phyloP scores from a whole-genome alignment of 1,140 invertebrate genomes.

The Drosophila miranda region DNA sequence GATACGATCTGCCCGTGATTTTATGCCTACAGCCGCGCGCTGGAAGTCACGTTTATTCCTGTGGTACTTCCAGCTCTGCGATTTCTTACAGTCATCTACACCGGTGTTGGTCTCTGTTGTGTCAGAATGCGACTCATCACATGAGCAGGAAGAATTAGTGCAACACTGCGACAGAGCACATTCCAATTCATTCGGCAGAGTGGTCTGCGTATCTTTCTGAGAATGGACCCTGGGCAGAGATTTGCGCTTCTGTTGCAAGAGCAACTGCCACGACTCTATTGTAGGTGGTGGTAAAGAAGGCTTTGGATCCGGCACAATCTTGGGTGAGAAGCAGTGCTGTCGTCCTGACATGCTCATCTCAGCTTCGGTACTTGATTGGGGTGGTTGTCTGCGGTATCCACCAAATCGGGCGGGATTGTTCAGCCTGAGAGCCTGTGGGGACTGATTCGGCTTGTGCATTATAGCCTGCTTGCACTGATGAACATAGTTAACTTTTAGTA shows the following conservation, averaged over 20 bases:
- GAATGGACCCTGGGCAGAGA: conserved; percentile 9
- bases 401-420: conserved; percentile 56
- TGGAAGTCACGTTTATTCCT: conserved; percentile 42
- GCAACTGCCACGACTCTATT: conserved; percentile 63
- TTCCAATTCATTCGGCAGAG: conserved; percentile 12
- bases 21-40: conserved; percentile 29
- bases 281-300: conserved; percentile 47
- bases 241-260: conserved; percentile 25
- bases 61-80: conserved; percentile 60
- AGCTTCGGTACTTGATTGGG: background rate
- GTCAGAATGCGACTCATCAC: conserved; percentile 41
- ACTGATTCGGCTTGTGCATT: conserved; percentile 57
- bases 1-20: conserved; percentile 71
- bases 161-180: conserved; percentile 31
- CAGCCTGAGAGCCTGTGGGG: conserved; percentile 22
- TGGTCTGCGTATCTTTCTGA: background rate
- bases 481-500: conserved; percentile 77
- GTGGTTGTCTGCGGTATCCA: conserved; percentile 36
- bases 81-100: conserved; percentile 54
- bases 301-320: conserved; percentile 18
- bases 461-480: conserved; percentile 73
- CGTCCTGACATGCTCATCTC: background rate
- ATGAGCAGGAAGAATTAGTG: conserved; percentile 30
- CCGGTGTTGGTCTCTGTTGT: conserved; percentile 36
- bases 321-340: background rate